These are phyloP conservation scores for Gandaritis pyraliata DNA, from an alignment of 2,888 invertebrate genomes.

Conservation along the genomic window DNA sequence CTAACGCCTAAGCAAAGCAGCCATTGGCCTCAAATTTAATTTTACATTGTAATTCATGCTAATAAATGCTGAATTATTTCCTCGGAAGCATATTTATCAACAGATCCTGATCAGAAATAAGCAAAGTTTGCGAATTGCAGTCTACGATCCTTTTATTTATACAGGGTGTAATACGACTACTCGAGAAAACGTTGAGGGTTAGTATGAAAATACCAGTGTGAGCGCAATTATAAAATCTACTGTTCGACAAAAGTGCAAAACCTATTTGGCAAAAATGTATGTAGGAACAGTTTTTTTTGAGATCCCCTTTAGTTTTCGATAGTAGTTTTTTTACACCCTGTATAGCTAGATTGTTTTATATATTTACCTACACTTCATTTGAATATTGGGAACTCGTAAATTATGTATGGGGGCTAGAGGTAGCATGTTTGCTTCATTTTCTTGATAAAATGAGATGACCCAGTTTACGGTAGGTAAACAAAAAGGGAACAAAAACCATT, in stretches of 20 bases:
- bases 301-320: background rate
- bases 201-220: no score
- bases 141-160: slow-evolving; percentile 37
- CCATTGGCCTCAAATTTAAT: slow-evolving; percentile 56
- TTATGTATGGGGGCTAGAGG: slow-evolving; percentile 41
- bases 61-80: slow-evolving; percentile 68
- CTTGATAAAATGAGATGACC: slow-evolving; percentile 28
- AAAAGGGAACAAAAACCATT: slow-evolving; percentile 10
- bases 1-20: slow-evolving; percentile 6
- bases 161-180: background rate
- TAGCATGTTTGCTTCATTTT: slow-evolving; percentile 33
- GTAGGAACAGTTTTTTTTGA: no score
- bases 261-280: no score
- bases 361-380: slow-evolving; percentile 56
- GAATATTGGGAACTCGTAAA: slow-evolving; percentile 55
- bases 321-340: background rate
- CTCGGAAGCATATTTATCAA: slow-evolving; percentile 68
- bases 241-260: no score
- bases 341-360: background rate
- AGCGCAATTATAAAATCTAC: no score
- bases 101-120: slow-evolving; percentile 67
- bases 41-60: slow-evolving; percentile 75
- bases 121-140: slow-evolving; percentile 62
- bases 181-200: background rate
- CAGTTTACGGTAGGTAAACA: slow-evolving; percentile 18